Percentiles rank a stretch among this genome's conserved stretches.
phyloP scores from a whole-genome alignment of 2,888 invertebrate species.

The Ormyrus pomaceus region DNA sequence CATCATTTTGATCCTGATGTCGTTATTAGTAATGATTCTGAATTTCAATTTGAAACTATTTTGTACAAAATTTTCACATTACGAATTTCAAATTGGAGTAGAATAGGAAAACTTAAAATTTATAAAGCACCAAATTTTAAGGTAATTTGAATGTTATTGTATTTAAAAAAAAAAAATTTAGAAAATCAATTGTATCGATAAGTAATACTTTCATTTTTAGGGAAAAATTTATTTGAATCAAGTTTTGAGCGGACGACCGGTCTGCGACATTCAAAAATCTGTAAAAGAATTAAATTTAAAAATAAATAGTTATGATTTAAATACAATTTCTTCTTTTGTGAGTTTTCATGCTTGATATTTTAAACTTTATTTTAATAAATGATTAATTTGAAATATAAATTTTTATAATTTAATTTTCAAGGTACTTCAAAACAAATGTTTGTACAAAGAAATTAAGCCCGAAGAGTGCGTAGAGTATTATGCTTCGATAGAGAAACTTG shows the following conservation, averaged over 20 bases:
- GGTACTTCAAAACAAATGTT: conserved; percentile 85
- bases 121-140: conserved; percentile 74
- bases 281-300: conserved; percentile 93
- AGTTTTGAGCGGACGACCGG: conserved; percentile 84
- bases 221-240: conserved; percentile 67
- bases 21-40: conserved; percentile 94
- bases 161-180: not conserved
- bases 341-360: conserved; percentile 50
- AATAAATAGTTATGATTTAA: conserved; percentile 94
- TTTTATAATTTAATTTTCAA: conserved; percentile 59
- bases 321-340: conserved; percentile 84
- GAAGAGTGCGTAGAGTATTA: conserved; percentile 85
- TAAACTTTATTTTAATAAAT: no score
- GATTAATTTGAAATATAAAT: conserved; percentile 1
- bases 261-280: conserved; percentile 94
- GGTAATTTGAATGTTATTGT: conserved; percentile 58
- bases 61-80: conserved; percentile 86
- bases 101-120: conserved; percentile 90
- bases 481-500: conserved; percentile 80
- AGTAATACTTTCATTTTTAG: conserved; percentile 58
- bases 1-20: conserved; percentile 94
- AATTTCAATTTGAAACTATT: conserved; percentile 93
- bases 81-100: conserved; percentile 93
- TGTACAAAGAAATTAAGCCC: conserved; percentile 82
- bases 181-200: not conserved